A percentile compares a stretch with the other conserved stretches of the same genome.
Evolutionary conservation across 2,888 invertebrate species (phyloP).

Genomic region (Cynaeus angustus): DNA sequence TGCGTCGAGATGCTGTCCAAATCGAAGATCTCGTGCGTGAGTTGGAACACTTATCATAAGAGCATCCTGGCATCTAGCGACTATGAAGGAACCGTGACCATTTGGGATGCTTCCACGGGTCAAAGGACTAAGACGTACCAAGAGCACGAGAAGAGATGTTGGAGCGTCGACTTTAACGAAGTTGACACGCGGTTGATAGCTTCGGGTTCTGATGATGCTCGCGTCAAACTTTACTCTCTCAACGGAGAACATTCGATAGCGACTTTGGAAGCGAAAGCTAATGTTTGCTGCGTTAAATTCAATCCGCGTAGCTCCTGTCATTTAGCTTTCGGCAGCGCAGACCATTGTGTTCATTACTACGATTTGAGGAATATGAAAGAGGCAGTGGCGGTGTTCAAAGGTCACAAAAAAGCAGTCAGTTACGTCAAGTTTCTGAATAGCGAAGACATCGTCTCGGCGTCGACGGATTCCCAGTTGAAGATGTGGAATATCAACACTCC

Average conservation of each 20-base stretch:
- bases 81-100: slow-evolving; percentile 94
- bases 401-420: slow-evolving; percentile 95
- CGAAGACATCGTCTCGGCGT: slow-evolving; percentile 91
- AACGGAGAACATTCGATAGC: slow-evolving; percentile 90
- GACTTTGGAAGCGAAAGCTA: slow-evolving; percentile 93
- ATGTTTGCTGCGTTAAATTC: slow-evolving; percentile 96
- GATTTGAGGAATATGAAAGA: slow-evolving; percentile 90
- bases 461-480: slow-evolving; percentile 92
- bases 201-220: slow-evolving; percentile 93
- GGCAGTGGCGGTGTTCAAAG: slow-evolving; percentile 85
- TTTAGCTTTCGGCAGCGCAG: slow-evolving; percentile 96
- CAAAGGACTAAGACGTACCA: slow-evolving; percentile 83
- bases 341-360: slow-evolving; percentile 97
- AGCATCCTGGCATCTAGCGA: slow-evolving; percentile 91
- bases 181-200: slow-evolving; percentile 92
- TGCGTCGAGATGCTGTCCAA: slow-evolving; percentile 92
- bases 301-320: slow-evolving; percentile 90
- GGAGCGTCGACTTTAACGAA: slow-evolving; percentile 96
- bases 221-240: slow-evolving; percentile 95
- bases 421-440: slow-evolving; percentile 93
- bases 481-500: slow-evolving; percentile 90
- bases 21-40: slow-evolving; percentile 95
- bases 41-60: slow-evolving; percentile 95
- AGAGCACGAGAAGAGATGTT: slow-evolving; percentile 96
- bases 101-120: slow-evolving; percentile 92